A percentile compares a stretch with the other conserved stretches of the same genome.
phyloP scores from a whole-genome alignment of 2,113 vertebrate genomes.

The Aspiorhynchus laticeps region DNA sequence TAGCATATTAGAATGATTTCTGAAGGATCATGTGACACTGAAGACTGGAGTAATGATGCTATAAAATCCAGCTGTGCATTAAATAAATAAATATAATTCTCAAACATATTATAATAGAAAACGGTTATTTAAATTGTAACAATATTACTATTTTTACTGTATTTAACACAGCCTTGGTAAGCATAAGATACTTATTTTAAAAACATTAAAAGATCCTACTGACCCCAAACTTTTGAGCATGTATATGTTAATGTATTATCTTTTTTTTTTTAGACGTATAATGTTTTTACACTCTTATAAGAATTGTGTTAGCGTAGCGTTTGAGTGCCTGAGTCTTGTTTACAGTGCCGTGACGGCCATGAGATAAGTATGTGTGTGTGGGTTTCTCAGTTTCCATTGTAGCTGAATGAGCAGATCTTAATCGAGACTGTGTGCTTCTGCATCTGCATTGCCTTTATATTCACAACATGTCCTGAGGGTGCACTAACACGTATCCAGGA shows the following conservation, averaged over 20 bases:
- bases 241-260: not conserved
- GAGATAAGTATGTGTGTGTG: slow-evolving; percentile 2
- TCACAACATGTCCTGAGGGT: slow-evolving; percentile 3
- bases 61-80: not conserved
- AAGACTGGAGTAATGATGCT: not conserved
- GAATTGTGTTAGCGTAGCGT: not conserved
- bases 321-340: slow-evolving; percentile 9
- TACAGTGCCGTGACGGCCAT: not conserved
- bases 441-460: slow-evolving; percentile 10
- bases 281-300: not conserved
- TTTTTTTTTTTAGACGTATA: not conserved
- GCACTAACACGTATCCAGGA: not conserved
- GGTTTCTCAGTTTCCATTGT: slow-evolving; percentile 6
- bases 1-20: not conserved
- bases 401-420: slow-evolving; percentile 62
- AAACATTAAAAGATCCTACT: not conserved
- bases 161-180: not conserved
- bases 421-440: slow-evolving; percentile 27
- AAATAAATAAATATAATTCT: not conserved
- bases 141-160: not conserved
- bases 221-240: not conserved
- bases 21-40: not conserved
- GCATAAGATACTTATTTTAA: not conserved
- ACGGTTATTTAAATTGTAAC: not conserved
- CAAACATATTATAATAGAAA: not conserved